Conservation (phyloP, 2,113 vertebrate species). For the Brachypodius melanocephalos region DNA sequence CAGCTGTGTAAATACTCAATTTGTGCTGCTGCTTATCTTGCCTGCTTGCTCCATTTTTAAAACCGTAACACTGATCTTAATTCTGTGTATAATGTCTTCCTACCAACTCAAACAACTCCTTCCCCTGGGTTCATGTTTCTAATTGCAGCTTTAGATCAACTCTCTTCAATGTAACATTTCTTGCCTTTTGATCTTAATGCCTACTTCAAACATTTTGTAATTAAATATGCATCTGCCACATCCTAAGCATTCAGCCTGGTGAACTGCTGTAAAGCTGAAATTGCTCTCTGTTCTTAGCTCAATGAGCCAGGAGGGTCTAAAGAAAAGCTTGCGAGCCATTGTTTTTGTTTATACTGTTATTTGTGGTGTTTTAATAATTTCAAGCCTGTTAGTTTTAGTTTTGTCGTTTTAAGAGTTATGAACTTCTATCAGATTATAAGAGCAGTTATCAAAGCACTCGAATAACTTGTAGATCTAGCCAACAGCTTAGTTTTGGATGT, state of each 20-base stretch:
- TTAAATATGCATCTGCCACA: neutral
- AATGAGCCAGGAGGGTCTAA: neutral
- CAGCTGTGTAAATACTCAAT: conserved; percentile 26
- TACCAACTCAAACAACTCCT: neutral
- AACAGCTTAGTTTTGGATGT: neutral
- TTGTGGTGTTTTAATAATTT: neutral
- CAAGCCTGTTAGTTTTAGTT: neutral
- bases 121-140: neutral
- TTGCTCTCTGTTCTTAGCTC: neutral
- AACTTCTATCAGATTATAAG: neutral
- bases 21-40: conserved; percentile 14
- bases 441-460: neutral
- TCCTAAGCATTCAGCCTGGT: neutral
- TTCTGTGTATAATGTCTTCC: neutral
- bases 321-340: neutral
- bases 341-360: neutral
- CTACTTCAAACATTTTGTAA: neutral
- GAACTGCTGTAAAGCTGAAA: neutral
- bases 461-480: neutral
- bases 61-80: neutral
- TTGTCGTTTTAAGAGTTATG: neutral
- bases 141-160: conserved; percentile 1
- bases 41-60: neutral
- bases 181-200: neutral
- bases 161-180: neutral